Percentiles rank a stretch among this genome's conserved stretches.
phyloP scores from a whole-genome alignment of 2,113 vertebrate genomes.

The Falco punctatus region DNA sequence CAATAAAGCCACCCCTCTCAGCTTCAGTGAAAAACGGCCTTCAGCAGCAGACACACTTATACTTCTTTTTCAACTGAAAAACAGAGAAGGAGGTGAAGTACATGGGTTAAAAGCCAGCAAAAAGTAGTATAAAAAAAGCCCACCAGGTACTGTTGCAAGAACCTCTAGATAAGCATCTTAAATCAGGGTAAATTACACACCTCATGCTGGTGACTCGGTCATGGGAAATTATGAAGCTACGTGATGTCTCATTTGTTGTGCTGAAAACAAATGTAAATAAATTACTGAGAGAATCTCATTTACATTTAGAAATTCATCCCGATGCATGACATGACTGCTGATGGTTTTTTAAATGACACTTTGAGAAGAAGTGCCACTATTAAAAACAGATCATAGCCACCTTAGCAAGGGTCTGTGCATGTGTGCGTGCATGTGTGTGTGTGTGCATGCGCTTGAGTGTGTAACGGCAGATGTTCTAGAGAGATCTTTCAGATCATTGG shows the following conservation, averaged over 20 bases:
- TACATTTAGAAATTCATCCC: constrained; percentile 82
- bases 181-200: constrained; percentile 82
- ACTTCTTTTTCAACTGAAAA: not conserved
- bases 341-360: constrained; percentile 73
- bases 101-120: constrained; percentile 4
- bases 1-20: not conserved
- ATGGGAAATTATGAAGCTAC: constrained; percentile 85
- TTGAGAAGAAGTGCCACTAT: constrained; percentile 73
- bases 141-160: constrained; percentile 73
- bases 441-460: not conserved
- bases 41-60: not conserved
- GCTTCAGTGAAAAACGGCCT: not conserved
- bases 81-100: not conserved
- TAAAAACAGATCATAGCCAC: constrained; percentile 62
- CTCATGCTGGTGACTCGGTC: constrained; percentile 82
- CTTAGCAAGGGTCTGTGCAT: not conserved
- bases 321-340: constrained; percentile 78
- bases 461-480: not conserved
- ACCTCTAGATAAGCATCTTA: constrained; percentile 81
- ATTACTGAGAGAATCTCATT: constrained; percentile 84
- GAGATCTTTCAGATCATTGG: not conserved
- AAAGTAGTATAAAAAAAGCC: constrained; percentile 39
- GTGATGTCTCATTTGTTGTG: constrained; percentile 87
- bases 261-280: constrained; percentile 88
- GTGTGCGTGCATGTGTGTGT: fast-evolving